Evolutionary conservation across 2,113 vertebrate species (phyloP), one percentile per base, ranked within the genome.

Genomic region (Cheirogaleus medius): DNA sequence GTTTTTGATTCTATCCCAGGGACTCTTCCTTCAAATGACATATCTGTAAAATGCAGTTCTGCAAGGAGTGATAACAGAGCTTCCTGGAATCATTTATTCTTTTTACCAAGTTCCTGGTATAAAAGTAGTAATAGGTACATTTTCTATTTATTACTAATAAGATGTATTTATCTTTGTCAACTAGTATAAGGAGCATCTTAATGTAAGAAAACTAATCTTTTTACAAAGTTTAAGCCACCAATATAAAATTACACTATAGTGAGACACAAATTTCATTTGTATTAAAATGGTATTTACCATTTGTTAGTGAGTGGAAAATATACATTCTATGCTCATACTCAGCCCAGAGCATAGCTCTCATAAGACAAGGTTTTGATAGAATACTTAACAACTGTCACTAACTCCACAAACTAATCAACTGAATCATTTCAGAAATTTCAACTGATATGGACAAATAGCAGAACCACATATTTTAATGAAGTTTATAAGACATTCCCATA

Each of bases 161-260:
- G 25, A 77, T 83, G 11, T 32, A 84, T 80, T 93, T 84, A 88
- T 15, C 44, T 94, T 91, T 58, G 60, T 17, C 58, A 87, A 58
- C n/a, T 90, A 66, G 37, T 71, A 71, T 32, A 63, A 85, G 63
- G 39, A 73, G 3, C 8, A 82, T 69, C 37, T 74, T 91, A 85
- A 78, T n/a, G 4, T 54, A 64, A 58, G n/a, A 92, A 34, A 32
- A 29, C 56, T 81, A 18, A 87, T 44, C 32, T 76, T 91, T 92
- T 78, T 90, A 95, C 42, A 87, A 93, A 88, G 34, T 81, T 81
- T 56, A 54, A 92, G 69, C 10, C 18, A 88, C 34, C 23, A 49
- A 88, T 63, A 85, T 64, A 93, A 81, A 95, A 82, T 93, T 91
- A 54, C 56, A 93, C 58, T 89, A 87, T 44, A 82, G 78, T 21